Base-by-base conservation (phyloP, 2,113 vertebrate species). In the Phylloscopus trochiloides region DNA sequence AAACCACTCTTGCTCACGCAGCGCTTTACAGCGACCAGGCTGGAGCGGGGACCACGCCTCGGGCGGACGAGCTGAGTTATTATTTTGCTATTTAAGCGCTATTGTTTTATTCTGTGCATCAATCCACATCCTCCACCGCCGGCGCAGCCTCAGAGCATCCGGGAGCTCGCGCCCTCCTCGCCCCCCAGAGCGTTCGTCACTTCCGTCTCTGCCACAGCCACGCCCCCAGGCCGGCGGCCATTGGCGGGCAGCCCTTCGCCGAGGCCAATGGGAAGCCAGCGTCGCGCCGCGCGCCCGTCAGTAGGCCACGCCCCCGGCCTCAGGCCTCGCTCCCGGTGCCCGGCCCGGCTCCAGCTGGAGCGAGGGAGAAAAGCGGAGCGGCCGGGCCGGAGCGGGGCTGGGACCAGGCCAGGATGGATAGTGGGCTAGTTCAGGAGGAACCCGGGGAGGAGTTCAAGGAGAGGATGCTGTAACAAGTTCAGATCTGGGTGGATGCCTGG, bases 321-420 rank as follows among this genome's bases (percentile, higher is more conserved):
- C 28, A 3, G 57, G 22, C n/a, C 15, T 3, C n/a, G 4, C 15
- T 34, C 11, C 4, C 3, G 0, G 2, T 1, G 0, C 5, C 51
- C 6, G 3, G 17, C 9, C 4, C 0, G 12, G 14, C 6, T 1
- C 1, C 5, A 1, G 3, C 7, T 3, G 48, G 42, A 1, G 0
- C 1, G 0, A 7, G 43, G 34, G 19, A 6, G 59, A 10, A 1
- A 14, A 1, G 0, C 10, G 48, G 32, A 7, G 5, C 2, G 8
- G 28, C 0, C 20, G 0, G 20, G 20, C 16, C 3, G 3, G 51
- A 10, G 9, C 36, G 25, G 10, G 7, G 8, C 5, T 3, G 42
- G 20, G 10, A 3, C 0, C 25, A 0, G n/a, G n/a, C 12, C 9
- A 0, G 28, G 15, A 2, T 6, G 29, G 18, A 11, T 3, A 1